A percentile compares a stretch with the other conserved stretches of the same genome.
These are phyloP conservation scores for Caenorhabditis plicata DNA, from an alignment of 2,888 invertebrate species.

Conservation along the genomic window DNA sequence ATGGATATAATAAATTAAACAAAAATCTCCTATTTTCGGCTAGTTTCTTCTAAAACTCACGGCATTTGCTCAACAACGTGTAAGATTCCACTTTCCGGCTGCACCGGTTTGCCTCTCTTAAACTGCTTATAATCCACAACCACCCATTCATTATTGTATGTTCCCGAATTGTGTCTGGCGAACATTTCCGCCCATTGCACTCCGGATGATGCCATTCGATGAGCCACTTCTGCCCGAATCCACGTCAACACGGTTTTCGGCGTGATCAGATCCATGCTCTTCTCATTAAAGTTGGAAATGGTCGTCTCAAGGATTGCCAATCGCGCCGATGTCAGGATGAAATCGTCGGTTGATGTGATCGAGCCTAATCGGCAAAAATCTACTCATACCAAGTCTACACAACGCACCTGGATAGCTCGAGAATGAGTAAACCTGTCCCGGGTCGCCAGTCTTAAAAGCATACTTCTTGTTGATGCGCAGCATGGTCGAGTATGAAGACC, in stretches of 20 bases:
- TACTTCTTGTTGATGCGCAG: slow-evolving; percentile 68
- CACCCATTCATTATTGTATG: slow-evolving; percentile 80
- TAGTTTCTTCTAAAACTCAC: slow-evolving; percentile 63
- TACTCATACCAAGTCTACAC: neutral
- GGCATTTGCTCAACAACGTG: slow-evolving; percentile 79
- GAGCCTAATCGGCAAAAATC: slow-evolving; percentile 38
- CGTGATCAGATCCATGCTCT: slow-evolving; percentile 73
- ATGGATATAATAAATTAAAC: neutral
- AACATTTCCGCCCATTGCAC: slow-evolving; percentile 66
- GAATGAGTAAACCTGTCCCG: slow-evolving; percentile 61
- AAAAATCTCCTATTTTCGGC: neutral
- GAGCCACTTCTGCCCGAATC: slow-evolving; percentile 75
- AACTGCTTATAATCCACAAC: slow-evolving; percentile 76
- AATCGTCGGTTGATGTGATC: slow-evolving; percentile 62
- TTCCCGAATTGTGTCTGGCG: slow-evolving; percentile 77
- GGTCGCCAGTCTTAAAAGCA: slow-evolving; percentile 40
- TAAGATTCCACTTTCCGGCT: slow-evolving; percentile 68
- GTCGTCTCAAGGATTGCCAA: slow-evolving; percentile 77
- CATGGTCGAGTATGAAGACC: slow-evolving; percentile 60
- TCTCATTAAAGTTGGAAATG: slow-evolving; percentile 76
- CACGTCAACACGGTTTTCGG: slow-evolving; percentile 72
- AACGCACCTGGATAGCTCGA: slow-evolving; percentile 63
- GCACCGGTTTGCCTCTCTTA: slow-evolving; percentile 41
- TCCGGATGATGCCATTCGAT: slow-evolving; percentile 39
- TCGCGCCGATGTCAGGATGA: slow-evolving; percentile 53